A percentile compares a stretch with the other conserved stretches of the same genome.
Evolutionary conservation across 2,888 invertebrate genomes (phyloP).

Genomic region (Margaritifera margaritifera): DNA sequence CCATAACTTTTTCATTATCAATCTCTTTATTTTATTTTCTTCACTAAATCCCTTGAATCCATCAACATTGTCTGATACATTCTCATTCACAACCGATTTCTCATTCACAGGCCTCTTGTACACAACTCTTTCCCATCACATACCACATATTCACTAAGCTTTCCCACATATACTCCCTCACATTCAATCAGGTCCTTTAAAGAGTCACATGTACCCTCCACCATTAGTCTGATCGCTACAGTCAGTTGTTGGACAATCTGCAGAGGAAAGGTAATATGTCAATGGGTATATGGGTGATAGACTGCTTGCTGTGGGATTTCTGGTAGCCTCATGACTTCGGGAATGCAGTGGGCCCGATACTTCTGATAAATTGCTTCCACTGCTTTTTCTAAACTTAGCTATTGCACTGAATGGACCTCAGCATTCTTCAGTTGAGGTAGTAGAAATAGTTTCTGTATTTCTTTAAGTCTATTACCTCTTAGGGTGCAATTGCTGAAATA

Average conservation of each 20-base stretch:
- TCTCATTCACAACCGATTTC: too few species aligned
- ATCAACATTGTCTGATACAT: too few species aligned
- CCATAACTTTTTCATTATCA: too few species aligned
- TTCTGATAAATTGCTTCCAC: conserved; percentile 9
- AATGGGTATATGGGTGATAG: conserved; percentile 10
- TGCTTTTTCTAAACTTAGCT: conserved; percentile 1
- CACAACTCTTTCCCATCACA: too few species aligned
- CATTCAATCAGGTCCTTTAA: too few species aligned
- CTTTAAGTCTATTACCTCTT: conserved; percentile 23
- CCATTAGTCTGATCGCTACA: neutral
- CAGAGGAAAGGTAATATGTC: conserved; percentile 13
- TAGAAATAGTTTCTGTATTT: conserved; percentile 23
- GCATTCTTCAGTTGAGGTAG: conserved; percentile 19
- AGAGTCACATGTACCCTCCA: conserved; percentile 4
- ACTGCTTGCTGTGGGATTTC: too few species aligned
- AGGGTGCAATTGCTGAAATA: conserved; percentile 25
- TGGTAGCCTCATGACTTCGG: too few species aligned
- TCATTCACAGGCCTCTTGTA: too few species aligned
- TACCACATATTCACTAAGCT: too few species aligned
- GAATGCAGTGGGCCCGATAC: conserved; percentile 1
- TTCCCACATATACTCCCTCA: too few species aligned
- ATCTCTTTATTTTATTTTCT: too few species aligned
- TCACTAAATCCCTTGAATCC: too few species aligned
- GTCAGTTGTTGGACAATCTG: conserved; percentile 5
- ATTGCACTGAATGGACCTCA: conserved; percentile 5